Percentiles rank a stretch among this genome's conserved stretches.
Evolutionary conservation across 2,113 vertebrate genomes (phyloP).

Genomic region (Tyto alba): DNA sequence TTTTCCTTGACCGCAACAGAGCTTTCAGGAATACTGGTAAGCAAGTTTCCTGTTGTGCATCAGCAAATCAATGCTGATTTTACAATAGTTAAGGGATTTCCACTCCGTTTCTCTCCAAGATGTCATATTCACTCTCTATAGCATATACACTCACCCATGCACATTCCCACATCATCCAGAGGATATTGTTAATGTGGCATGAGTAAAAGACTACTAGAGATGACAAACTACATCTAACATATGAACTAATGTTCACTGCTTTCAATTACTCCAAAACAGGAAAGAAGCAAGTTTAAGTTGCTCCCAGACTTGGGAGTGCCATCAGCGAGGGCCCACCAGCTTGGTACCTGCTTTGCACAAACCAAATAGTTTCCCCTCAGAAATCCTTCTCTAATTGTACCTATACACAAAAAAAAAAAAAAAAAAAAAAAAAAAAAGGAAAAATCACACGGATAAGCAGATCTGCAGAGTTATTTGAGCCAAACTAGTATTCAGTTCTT

Average conservation of each 20-base stretch:
- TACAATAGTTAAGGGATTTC: neutral
- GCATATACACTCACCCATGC: neutral
- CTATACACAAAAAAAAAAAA: neutral
- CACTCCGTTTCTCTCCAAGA: accelerated
- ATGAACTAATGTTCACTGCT: neutral
- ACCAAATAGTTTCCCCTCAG: neutral
- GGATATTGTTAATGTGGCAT: neutral
- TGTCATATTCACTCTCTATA: neutral
- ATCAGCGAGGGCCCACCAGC: neutral
- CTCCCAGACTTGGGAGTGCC: neutral
- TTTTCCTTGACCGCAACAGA: neutral
- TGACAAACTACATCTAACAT: neutral
- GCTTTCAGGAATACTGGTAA: neutral
- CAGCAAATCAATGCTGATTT: neutral
- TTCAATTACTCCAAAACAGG: neutral
- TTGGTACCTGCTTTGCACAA: neutral
- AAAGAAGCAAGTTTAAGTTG: neutral
- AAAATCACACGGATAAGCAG: neutral
- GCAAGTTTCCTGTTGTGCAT: neutral
- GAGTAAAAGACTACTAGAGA: neutral
- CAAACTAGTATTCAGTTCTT: neutral
- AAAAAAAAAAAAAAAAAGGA: neutral
- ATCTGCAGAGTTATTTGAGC: neutral
- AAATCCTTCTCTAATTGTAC: neutral
- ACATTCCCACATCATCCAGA: neutral